These are phyloP conservation scores for Tetraneura akinire DNA, from an alignment of 1,140 invertebrate genomes.

Conservation along the genomic window DNA sequence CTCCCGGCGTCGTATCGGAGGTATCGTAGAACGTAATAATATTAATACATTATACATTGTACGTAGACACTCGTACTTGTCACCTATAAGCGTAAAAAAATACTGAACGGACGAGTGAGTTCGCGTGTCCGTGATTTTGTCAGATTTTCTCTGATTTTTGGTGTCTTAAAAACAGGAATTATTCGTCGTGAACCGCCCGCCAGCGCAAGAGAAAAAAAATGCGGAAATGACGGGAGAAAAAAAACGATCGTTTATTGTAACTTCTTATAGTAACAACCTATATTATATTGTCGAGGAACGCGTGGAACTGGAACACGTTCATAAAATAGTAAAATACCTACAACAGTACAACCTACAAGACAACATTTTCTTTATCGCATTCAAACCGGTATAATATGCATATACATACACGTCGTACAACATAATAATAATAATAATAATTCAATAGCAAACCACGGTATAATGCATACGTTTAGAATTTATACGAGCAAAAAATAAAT, in stretches of 20 bases:
- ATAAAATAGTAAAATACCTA: too few species aligned
- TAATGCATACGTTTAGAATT: neutral
- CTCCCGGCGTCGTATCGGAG: too few species aligned
- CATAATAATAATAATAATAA: too few species aligned
- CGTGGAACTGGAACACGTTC: neutral
- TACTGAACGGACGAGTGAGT: too few species aligned
- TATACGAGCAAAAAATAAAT: neutral
- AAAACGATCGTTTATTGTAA: neutral
- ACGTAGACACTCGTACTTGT: too few species aligned
- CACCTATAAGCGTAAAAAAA: too few species aligned
- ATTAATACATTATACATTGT: too few species aligned
- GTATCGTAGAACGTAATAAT: too few species aligned
- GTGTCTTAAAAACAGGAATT: conserved; percentile 6
- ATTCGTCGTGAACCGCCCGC: neutral
- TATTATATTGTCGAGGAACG: neutral
- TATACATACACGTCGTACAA: too few species aligned
- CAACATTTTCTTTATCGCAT: neutral
- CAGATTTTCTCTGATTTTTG: too few species aligned
- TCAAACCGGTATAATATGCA: conserved; percentile 7
- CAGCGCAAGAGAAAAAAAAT: neutral
- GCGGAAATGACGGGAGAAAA: neutral
- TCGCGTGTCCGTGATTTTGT: too few species aligned
- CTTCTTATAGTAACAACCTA: neutral
- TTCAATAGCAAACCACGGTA: neutral
- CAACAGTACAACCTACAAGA: neutral